A percentile compares a stretch with the other conserved stretches of the same genome.
These are phyloP conservation scores for Holothuria leucospilota DNA, from an alignment of 53 echinoderm and acorn worm genomes.

Conservation along the genomic window DNA sequence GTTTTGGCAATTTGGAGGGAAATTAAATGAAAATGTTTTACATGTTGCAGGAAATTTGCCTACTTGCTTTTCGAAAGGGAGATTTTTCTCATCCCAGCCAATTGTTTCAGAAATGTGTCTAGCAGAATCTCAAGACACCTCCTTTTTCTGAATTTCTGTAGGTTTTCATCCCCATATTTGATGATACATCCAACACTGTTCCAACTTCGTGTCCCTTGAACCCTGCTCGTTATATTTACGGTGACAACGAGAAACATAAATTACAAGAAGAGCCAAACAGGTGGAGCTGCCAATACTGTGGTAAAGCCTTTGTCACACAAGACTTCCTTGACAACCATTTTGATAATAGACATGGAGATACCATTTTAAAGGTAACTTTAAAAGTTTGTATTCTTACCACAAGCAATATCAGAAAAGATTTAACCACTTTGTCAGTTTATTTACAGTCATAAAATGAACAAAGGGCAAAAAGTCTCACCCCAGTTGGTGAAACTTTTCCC, in stretches of 20 bases:
- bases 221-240: constrained; percentile 74
- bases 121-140: too few relatives aligned
- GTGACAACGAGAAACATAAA: constrained; percentile 76
- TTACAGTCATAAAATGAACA: too few relatives aligned
- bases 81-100: too few relatives aligned
- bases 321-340: constrained; percentile 72
- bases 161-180: constrained; percentile 26
- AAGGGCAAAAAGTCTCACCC: too few relatives aligned
- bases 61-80: too few relatives aligned
- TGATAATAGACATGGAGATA: constrained; percentile 70
- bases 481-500: too few relatives aligned
- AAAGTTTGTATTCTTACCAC: too few relatives aligned
- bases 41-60: too few relatives aligned
- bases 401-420: too few relatives aligned
- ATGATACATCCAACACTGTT: background rate
- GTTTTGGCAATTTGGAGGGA: too few relatives aligned
- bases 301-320: constrained; percentile 82
- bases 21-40: too few relatives aligned
- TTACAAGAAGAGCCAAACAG: constrained; percentile 57
- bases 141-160: background rate
- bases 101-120: background rate
- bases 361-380: constrained; percentile 53
- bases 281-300: constrained; percentile 91
- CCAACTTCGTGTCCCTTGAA: constrained; percentile 56
- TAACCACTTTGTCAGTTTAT: too few relatives aligned